A percentile compares a stretch with the other conserved stretches of the same genome.
These are phyloP conservation scores for Ecliptopera silaceata DNA, from an alignment of 2,888 invertebrate genomes.

Conservation along the genomic window DNA sequence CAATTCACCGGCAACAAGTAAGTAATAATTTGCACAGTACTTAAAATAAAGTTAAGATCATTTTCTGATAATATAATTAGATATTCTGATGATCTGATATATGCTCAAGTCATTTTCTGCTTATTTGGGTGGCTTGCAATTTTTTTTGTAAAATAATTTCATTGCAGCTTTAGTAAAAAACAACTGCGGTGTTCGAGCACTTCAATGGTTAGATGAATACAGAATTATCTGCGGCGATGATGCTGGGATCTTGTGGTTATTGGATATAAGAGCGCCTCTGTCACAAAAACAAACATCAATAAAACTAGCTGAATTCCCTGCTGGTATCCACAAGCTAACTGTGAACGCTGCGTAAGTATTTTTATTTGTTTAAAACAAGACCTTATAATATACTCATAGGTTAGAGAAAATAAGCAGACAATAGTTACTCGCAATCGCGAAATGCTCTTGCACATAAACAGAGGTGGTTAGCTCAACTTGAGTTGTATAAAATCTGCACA, in stretches of 20 bases:
- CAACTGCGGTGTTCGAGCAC: constrained; percentile 66
- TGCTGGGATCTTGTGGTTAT: constrained; percentile 60
- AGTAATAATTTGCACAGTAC: constrained; percentile 33
- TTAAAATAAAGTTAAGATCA: no score
- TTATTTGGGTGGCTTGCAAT: no score
- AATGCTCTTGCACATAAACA: no score
- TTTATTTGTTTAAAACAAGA: no score
- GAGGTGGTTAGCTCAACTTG: no score
- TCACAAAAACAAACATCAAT: constrained; percentile 31
- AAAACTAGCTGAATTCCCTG: constrained; percentile 62
- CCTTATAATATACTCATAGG: no score
- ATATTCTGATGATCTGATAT: no score
- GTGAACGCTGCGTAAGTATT: constrained; percentile 61
- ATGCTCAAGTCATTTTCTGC: no score
- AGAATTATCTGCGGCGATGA: constrained; percentile 72
- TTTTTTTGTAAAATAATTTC: neutral
- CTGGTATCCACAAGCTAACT: constrained; percentile 65
- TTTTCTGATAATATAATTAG: no score
- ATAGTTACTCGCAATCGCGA: no score
- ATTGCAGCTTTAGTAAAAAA: constrained; percentile 63
- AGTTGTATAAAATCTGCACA: no score
- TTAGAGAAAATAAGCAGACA: no score
- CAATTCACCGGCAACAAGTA: constrained; percentile 61
- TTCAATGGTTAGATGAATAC: constrained; percentile 71
- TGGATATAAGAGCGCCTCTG: constrained; percentile 61